Evolutionary conservation across 2,113 vertebrate genomes (phyloP).

Genomic region (Puntigrus tetrazona): DNA sequence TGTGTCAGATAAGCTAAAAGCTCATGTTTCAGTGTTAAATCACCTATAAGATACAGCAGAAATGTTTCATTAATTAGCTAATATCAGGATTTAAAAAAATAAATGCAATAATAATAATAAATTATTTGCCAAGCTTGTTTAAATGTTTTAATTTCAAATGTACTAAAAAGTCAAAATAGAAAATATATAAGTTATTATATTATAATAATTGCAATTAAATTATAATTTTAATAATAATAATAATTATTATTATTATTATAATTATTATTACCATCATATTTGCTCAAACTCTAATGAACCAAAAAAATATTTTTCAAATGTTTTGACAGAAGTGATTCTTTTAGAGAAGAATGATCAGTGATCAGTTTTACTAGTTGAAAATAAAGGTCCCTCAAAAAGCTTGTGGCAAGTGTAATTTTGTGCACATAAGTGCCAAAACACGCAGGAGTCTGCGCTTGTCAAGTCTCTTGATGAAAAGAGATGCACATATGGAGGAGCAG

Average conservation of each 20-base stretch:
- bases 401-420: neutral
- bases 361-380: neutral
- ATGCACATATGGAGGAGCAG: constrained; percentile 19
- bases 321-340: neutral
- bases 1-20: neutral
- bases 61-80: neutral
- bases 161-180: neutral
- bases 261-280: neutral
- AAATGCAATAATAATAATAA: neutral
- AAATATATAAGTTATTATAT: neutral
- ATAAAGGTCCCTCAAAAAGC: neutral
- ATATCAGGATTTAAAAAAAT: neutral
- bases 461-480: neutral
- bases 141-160: neutral
- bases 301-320: neutral
- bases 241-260: no score
- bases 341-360: neutral
- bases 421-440: neutral
- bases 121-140: neutral
- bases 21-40: neutral
- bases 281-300: neutral
- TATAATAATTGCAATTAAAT: neutral
- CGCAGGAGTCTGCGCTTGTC: neutral
- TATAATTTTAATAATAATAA: neutral
- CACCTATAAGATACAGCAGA: neutral